A percentile compares a stretch with the other conserved stretches of the same genome.
phyloP scores from a whole-genome alignment of 1,140 invertebrate genomes.

The Pseudobourletiella spinata region DNA sequence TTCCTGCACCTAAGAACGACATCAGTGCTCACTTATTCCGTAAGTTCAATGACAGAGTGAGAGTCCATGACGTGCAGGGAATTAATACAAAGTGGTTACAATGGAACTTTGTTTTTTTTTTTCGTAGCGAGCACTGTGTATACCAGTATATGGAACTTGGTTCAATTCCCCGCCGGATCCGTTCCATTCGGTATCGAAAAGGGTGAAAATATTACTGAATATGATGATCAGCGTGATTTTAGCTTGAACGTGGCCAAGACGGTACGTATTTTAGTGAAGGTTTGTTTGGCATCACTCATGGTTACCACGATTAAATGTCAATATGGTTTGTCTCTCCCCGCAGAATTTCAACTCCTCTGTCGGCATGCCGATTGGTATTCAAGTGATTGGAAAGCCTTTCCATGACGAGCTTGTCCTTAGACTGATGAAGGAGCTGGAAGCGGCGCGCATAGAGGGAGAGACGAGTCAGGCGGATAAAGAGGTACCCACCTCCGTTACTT shows the following conservation, averaged over 20 bases:
- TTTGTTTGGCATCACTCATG: background rate
- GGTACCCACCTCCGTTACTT: no score
- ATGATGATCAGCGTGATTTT: background rate
- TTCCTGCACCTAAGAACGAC: conserved; percentile 3
- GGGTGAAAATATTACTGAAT: conserved; percentile 33
- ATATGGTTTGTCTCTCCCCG: background rate
- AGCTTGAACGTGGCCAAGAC: conserved; percentile 2
- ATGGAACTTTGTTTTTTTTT: background rate
- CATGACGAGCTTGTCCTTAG: conserved; percentile 41
- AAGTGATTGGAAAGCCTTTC: conserved; percentile 41
- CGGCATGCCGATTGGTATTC: conserved; percentile 42
- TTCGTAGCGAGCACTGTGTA: conserved; percentile 30
- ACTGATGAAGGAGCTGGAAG: conserved; percentile 38
- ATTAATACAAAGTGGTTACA: background rate
- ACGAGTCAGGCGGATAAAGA: no score
- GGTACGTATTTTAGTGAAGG: conserved; percentile 1
- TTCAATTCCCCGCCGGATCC: conserved; percentile 40
- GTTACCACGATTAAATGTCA: background rate
- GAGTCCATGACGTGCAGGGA: background rate
- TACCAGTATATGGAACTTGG: conserved; percentile 38
- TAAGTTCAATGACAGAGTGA: background rate
- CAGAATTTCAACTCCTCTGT: conserved; percentile 7
- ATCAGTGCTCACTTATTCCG: background rate
- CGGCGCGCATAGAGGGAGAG: no score
- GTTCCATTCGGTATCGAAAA: conserved; percentile 39